Conservation (phyloP, 2,888 invertebrate genomes). For the Allophyes oxyacanthae region DNA sequence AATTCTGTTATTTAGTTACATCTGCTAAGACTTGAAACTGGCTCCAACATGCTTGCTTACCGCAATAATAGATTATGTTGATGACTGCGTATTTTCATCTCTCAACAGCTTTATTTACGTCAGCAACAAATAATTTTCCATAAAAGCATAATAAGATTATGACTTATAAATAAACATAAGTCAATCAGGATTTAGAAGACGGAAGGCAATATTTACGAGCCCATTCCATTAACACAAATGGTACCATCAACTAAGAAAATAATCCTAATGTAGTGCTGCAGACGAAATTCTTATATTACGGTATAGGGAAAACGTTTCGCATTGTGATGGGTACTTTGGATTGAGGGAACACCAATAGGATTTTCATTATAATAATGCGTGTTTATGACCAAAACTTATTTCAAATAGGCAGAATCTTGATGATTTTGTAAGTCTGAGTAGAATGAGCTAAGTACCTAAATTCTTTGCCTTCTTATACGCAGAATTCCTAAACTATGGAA, state of each 20-base stretch:
- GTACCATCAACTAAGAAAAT: slow-evolving; percentile 70
- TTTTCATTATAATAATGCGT: too few species aligned
- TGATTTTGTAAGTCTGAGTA: too few species aligned
- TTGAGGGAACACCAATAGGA: slow-evolving; percentile 2
- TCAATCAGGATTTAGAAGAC: slow-evolving; percentile 68
- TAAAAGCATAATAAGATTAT: slow-evolving; percentile 46
- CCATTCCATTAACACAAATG: slow-evolving; percentile 73
- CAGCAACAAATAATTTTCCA: slow-evolving; percentile 10
- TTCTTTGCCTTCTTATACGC: too few species aligned
- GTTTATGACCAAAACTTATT: background rate
- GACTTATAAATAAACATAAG: slow-evolving; percentile 68
- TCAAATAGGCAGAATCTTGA: background rate
- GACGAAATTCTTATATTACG: slow-evolving; percentile 55
- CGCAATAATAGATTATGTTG: too few species aligned
- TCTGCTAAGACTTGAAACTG: too few species aligned
- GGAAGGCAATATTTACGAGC: slow-evolving; percentile 69
- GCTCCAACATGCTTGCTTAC: too few species aligned
- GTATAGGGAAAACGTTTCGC: slow-evolving; percentile 40
- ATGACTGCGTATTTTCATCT: background rate
- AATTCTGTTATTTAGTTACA: too few species aligned
- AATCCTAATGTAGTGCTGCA: slow-evolving; percentile 56
- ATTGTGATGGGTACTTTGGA: slow-evolving; percentile 27
- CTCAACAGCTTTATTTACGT: background rate
- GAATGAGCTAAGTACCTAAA: too few species aligned
- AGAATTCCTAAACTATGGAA: too few species aligned